Evolutionary conservation across 2,888 invertebrate species (phyloP).

Genomic region (Synergus gifuensis): DNA sequence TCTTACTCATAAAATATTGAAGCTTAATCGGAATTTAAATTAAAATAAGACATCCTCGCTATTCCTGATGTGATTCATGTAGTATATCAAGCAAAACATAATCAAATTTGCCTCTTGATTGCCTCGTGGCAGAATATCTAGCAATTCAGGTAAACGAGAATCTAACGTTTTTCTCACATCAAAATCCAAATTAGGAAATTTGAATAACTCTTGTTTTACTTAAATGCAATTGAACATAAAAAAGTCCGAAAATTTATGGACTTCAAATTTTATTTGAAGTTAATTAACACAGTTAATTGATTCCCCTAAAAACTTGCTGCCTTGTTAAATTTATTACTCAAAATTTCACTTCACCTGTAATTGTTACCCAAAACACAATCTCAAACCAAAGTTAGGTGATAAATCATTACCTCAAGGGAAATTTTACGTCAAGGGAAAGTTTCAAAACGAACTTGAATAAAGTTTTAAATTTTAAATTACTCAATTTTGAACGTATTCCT

Average conservation of each 20-base stretch:
- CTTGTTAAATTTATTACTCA: not conserved
- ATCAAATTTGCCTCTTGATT: slow-evolving; percentile 32
- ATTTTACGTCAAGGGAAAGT: too few species aligned
- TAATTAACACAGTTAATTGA: too few species aligned
- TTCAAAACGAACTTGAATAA: too few species aligned
- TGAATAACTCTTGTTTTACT: not conserved
- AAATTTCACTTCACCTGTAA: not conserved
- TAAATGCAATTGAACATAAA: not conserved
- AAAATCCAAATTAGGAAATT: not conserved
- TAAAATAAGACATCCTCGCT: too few species aligned
- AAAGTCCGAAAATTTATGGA: not conserved
- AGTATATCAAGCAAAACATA: slow-evolving; percentile 19
- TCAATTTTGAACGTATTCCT: too few species aligned
- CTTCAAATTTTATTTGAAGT: not conserved
- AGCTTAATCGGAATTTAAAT: not conserved
- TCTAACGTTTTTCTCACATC: not conserved
- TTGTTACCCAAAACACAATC: not conserved
- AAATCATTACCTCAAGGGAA: not conserved
- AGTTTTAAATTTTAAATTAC: too few species aligned
- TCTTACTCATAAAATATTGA: not conserved
- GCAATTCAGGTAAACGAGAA: slow-evolving; percentile 1
- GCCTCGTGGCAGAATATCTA: not conserved
- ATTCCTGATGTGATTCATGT: not conserved
- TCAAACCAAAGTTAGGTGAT: not conserved
- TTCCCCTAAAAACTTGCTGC: too few species aligned